Conservation (phyloP, 2,888 invertebrate species). For the Nematopogon swammerdamellus region DNA sequence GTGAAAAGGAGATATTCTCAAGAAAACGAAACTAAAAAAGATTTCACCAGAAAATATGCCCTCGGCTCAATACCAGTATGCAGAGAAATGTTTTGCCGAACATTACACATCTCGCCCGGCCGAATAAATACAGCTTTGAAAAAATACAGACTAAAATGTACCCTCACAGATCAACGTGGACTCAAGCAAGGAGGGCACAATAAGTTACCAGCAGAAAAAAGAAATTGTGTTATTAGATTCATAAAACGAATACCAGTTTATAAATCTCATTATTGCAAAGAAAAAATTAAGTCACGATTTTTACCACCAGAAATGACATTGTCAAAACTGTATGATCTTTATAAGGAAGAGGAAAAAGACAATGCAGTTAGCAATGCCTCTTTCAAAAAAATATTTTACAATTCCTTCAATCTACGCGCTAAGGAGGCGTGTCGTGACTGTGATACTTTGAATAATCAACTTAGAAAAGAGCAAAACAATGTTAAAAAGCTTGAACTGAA, state of each 20-base stretch:
- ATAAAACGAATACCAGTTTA: slow-evolving; percentile 1
- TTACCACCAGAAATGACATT: slow-evolving; percentile 1
- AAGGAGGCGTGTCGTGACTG: neutral
- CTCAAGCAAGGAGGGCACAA: slow-evolving; percentile 1
- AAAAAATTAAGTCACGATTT: neutral
- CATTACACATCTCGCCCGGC: slow-evolving; percentile 1
- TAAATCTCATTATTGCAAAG: slow-evolving; percentile 2
- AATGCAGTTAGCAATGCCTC: slow-evolving; percentile 2
- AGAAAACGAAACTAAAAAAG: slow-evolving; percentile 1
- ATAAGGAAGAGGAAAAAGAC: slow-evolving; percentile 2
- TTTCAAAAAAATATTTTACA: slow-evolving; percentile 2
- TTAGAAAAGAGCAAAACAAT: neutral
- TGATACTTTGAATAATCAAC: neutral
- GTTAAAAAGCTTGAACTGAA: neutral
- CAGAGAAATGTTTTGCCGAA: slow-evolving; percentile 2
- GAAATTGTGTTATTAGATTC: slow-evolving; percentile 2
- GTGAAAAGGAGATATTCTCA: neutral
- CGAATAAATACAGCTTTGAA: slow-evolving; percentile 1
- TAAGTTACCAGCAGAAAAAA: neutral
- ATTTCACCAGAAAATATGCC: slow-evolving; percentile 1
- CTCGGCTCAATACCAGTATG: neutral
- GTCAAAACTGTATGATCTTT: neutral
- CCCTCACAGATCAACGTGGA: neutral
- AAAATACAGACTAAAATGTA: neutral
- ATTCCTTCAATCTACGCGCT: neutral